A percentile compares a stretch with the other conserved stretches of the same genome.
Conservation (phyloP, 1,140 invertebrate genomes). For the Apis mellifera region Amel_HAv3.1 CM009942.2:4218001-4218500, state of each 20-base stretch:
- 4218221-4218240: not conserved
- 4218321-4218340: no score
- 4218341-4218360: no score
- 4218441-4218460: no score
- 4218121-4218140: conserved; percentile 63
- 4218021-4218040: conserved; percentile 57
- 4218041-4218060: conserved; percentile 64
- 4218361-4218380: no score
- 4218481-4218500: no score
- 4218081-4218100: conserved; percentile 64
- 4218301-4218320: not conserved
- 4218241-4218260: not conserved
- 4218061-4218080: conserved; percentile 27
- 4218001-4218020: conserved; percentile 19
- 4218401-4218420: no score
- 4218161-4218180: conserved; percentile 15
- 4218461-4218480: no score
- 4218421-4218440: no score
- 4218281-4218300: not conserved
- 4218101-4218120: conserved; percentile 59
- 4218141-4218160: conserved; percentile 58
- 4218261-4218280: no score
- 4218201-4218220: conserved; percentile 17
- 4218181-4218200: not conserved
- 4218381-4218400: no score